Percentiles rank a stretch among this genome's conserved stretches.
phyloP scores from a whole-genome alignment of 2,113 vertebrate species.

The Australoheros scitulus region DNA sequence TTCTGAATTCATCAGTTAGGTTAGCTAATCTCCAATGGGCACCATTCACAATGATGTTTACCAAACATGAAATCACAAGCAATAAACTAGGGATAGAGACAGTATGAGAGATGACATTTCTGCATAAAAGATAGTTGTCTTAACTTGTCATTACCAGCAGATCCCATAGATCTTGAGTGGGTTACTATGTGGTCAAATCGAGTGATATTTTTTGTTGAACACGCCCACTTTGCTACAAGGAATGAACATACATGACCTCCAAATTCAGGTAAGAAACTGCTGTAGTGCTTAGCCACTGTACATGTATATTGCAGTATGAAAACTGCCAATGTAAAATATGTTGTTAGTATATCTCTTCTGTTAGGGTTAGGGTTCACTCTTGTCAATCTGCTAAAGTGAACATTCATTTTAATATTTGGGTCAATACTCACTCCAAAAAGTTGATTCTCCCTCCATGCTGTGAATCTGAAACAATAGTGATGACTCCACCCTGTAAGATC shows the following conservation, averaged over 20 bases:
- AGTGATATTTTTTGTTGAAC: no score
- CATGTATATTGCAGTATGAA: neutral
- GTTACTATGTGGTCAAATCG: no score
- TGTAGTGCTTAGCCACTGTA: neutral
- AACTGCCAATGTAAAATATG: fast-evolving
- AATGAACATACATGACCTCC: no score
- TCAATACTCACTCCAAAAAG: conserved; percentile 87
- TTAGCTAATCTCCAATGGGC: neutral
- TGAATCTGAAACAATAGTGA: conserved; percentile 81
- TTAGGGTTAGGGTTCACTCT: neutral
- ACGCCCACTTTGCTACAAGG: no score
- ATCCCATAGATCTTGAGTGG: no score
- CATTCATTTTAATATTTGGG: neutral
- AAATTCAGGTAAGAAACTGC: neutral
- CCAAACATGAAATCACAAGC: neutral
- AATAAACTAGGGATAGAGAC: neutral
- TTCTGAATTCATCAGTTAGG: neutral
- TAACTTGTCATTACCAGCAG: no score
- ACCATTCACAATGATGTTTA: neutral
- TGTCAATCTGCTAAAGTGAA: neutral
- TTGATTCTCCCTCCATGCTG: conserved; percentile 86
- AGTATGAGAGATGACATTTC: neutral
- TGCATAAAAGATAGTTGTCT: no score
- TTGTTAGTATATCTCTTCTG: neutral
- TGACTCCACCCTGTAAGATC: conserved; percentile 81